A percentile compares a stretch with the other conserved stretches of the same genome.
phyloP scores from a whole-genome alignment of 2,797 vertebrate species.

The Sebastiscus tertius region DNA sequence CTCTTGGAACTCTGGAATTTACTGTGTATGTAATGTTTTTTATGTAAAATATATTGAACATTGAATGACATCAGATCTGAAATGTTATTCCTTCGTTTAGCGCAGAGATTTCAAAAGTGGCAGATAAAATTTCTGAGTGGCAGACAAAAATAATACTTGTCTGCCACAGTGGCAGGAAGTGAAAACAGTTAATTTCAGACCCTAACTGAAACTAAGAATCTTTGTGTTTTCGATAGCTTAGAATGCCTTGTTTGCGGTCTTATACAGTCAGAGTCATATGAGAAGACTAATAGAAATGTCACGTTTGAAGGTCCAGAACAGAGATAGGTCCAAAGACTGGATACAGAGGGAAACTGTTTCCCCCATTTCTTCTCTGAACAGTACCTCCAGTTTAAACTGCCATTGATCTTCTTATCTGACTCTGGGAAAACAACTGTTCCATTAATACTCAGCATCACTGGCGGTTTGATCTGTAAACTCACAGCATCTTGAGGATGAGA shows the following conservation, averaged over 20 bases:
- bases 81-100: too few relatives aligned
- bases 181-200: too few relatives aligned
- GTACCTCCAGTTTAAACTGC: background rate
- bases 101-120: too few relatives aligned
- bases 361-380: background rate
- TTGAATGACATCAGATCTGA: too few relatives aligned
- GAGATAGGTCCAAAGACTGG: background rate
- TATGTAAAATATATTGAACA: too few relatives aligned
- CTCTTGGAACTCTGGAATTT: too few relatives aligned
- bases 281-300: background rate
- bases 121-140: too few relatives aligned
- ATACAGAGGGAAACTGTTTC: background rate
- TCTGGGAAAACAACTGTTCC: background rate
- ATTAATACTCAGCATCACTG: background rate
- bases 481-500: slow-evolving; percentile 99
- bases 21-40: too few relatives aligned
- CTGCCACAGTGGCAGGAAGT: too few relatives aligned
- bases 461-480: slow-evolving; percentile 74
- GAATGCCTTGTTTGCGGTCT: background rate
- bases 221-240: too few relatives aligned
- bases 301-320: background rate
- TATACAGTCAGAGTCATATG: background rate
- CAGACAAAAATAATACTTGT: too few relatives aligned
- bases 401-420: background rate
- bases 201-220: too few relatives aligned